Evolutionary conservation across 1,140 invertebrate species (phyloP), one percentile per base, ranked within the genome.

Genomic region (Bombus fervidus): DNA sequence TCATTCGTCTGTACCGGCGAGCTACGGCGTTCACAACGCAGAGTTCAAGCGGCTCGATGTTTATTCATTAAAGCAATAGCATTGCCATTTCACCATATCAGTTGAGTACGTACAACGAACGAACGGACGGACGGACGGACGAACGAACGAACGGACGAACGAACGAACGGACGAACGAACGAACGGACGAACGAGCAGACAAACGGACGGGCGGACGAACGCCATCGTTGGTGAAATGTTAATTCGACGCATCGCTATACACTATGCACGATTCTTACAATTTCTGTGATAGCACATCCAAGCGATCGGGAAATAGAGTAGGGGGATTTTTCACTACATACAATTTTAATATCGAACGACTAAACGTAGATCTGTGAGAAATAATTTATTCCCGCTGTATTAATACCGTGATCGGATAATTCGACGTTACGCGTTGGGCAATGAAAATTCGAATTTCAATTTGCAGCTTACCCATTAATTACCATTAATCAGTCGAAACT

Each of bases 31-130:
- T 72, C 39, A 15, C 73, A 31, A 68, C 73, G 59, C 43, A 59
- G 83, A 89, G 85, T 89, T 85, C 64, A 39, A 62, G 64, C 39
- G 57, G 59, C 53, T 59, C 59, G 41, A 88, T 89, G 87, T 89
- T 89, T 88, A 89, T 89, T 89, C 88, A 88, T 85, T 88, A 89
- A 88, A 86, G 84, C 84, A 77, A 89, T 76, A 83, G 57, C 86
- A 80, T 37, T 53, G 74, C 31, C 62, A 62, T 74, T 80, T 88
- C 72, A 72, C 79, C 83, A 39, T 47, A 64, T 53, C 37, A 62
- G 66, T 3, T 25, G 34, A 76, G 57, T 81, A 64, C 73, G 80
- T n/a, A 57, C 13, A 47, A 47, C 68, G 62, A 69, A 69, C 15
- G 75, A 74, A 57, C 13, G 75, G 18, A 66, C 57, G 15, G 0